Conservation (phyloP, 2,888 invertebrate species). For the Dexiosoma caninum region DNA sequence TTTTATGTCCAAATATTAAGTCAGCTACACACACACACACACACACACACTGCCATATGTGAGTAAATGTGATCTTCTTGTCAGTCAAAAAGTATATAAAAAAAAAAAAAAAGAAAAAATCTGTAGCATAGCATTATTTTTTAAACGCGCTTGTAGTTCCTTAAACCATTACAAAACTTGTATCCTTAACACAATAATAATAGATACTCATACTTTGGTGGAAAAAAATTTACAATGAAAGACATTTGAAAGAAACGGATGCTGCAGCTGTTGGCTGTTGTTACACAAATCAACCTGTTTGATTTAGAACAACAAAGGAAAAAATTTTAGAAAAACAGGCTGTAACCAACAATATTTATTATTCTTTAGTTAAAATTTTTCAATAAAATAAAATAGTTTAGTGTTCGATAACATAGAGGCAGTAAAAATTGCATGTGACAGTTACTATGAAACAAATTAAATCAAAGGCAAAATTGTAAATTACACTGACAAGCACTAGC, state of each 20-base stretch:
- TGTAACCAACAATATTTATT: not conserved
- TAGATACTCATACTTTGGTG: not conserved
- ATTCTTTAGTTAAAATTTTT: no score
- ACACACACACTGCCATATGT: conserved; percentile 43
- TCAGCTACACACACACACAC: not conserved
- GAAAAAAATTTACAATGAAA: conserved; percentile 1
- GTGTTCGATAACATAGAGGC: no score
- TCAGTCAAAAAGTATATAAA: conserved; percentile 44
- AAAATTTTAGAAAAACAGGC: not conserved
- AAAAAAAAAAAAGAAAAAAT: not conserved
- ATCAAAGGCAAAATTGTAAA: no score
- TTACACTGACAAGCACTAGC: no score
- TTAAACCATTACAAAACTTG: conserved; percentile 3
- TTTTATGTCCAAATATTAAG: not conserved
- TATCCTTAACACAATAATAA: no score
- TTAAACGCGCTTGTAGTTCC: not conserved
- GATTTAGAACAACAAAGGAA: not conserved
- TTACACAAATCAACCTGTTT: conserved; percentile 44
- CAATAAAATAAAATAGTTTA: no score
- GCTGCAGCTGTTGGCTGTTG: conserved; percentile 39
- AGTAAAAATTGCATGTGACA: no score
- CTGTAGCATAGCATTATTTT: conserved; percentile 9
- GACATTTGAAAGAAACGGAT: conserved; percentile 30
- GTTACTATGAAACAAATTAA: no score
- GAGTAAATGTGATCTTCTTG: conserved; percentile 51